Percentiles rank a stretch among this genome's conserved stretches.
Conservation (phyloP, 2,888 invertebrate species). For the Micoletzkya japonica region DNA sequence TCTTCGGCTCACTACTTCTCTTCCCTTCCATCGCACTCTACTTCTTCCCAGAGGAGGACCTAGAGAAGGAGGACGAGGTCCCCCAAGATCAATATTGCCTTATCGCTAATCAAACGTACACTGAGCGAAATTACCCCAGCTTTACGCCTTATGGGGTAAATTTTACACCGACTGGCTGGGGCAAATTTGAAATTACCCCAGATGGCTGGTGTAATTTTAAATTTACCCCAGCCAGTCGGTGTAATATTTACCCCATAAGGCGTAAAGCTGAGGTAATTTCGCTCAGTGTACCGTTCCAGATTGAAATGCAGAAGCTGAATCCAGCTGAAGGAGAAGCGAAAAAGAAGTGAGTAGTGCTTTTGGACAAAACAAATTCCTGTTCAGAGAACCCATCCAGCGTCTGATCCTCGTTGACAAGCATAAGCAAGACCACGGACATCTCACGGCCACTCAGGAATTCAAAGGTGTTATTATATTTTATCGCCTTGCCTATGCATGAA, state of each 20-base stretch:
- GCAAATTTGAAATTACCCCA: no score
- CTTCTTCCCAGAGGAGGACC: constrained; percentile 59
- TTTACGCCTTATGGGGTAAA: no score
- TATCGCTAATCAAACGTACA: no score
- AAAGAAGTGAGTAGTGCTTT: neutral
- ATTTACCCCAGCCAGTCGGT: neutral
- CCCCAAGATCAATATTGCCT: no score
- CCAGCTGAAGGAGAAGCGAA: neutral
- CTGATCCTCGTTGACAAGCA: constrained; percentile 58
- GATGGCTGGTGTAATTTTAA: no score
- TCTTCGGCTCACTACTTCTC: constrained; percentile 43
- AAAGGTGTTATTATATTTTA: constrained; percentile 26
- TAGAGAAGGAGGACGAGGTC: neutral
- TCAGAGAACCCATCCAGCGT: neutral
- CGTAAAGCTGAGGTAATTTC: no score
- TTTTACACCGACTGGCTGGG: no score
- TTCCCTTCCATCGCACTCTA: constrained; percentile 63
- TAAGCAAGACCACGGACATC: constrained; percentile 47
- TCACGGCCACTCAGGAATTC: constrained; percentile 22
- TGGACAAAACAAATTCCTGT: neutral
- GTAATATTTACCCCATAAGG: no score
- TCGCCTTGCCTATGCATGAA: no score
- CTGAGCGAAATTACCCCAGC: no score
- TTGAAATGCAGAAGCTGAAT: constrained; percentile 30
- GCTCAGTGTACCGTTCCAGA: neutral